Evolutionary conservation across 2,113 vertebrate species (phyloP), one percentile per base, ranked within the genome.

Genomic region (Grantiella picta): DNA sequence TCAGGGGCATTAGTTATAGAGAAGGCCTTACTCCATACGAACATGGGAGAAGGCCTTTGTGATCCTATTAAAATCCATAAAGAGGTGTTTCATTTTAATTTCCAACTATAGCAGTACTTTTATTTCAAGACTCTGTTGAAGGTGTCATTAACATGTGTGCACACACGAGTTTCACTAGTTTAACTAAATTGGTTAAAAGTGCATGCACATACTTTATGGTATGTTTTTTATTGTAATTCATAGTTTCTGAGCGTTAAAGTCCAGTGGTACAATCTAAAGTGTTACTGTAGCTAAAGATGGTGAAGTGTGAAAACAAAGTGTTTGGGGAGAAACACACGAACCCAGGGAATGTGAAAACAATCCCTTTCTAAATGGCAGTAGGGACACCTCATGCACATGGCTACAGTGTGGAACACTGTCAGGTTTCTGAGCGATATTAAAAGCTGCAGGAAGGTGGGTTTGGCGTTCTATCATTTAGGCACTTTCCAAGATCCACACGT

Each of bases 81-180:
- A 65, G 70, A 81, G 65, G 36, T 91, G 64, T 83, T 86, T 73
- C 36, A 70, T 80, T 81, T 91, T 92, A 71, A 82, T 85, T 94
- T 85, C 72, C 28, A 49, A 1, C 36, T 76, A 53, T 25, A 64
- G 59, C 17, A 68, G 33, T 42, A 65, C 40, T 68, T 71, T 61
- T 90, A 76, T 88, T 92, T 95, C 54, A 63, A 27, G n/a, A 28
- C 23, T 63, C 5, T 57, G 22, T 49, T 73, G 52, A 77, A 73
- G 38, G 47, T 77, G 47, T 80, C 54, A 31, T 19, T 60, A 81
- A 47, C 60, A 64, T 38, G 22, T 61, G 64, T 75, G 31, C 31
- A 31, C 31, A 68, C 36, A 12, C 1, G 8, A 56, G 36, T 92
- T 93, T 88, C 61, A 25, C 27, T 70, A 36, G 24, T 70, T 82